Evolutionary conservation across 2,113 vertebrate species (phyloP).

Genomic region (Melanerpes aurifrons): DNA sequence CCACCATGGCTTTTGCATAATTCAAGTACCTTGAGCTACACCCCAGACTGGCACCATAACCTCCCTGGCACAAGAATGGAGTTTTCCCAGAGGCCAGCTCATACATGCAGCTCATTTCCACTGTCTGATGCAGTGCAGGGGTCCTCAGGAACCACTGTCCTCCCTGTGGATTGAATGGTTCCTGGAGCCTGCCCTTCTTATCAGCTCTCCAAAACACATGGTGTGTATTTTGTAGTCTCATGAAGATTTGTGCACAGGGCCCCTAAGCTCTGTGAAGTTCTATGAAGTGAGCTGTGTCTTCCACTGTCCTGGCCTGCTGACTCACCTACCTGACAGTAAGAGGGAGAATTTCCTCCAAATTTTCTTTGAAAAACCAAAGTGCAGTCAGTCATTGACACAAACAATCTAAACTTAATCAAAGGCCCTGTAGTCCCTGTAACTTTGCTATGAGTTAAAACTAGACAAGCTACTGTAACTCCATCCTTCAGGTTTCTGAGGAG

Average conservation of each 20-base stretch:
- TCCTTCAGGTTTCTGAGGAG: neutral
- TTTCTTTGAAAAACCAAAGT: neutral
- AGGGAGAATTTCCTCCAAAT: neutral
- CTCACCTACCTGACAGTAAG: neutral
- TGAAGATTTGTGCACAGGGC: neutral
- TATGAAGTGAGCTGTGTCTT: neutral
- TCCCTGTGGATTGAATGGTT: neutral
- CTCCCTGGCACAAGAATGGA: neutral
- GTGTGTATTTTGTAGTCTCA: neutral
- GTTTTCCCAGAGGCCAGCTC: neutral
- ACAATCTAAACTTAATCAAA: neutral
- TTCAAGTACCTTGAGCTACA: neutral
- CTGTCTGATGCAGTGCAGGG: fast-evolving
- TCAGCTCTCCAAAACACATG: neutral
- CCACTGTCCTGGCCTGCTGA: neutral
- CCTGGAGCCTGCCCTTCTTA: neutral
- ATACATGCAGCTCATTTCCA: neutral
- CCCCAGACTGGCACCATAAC: neutral
- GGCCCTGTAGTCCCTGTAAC: neutral
- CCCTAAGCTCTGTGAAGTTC: neutral
- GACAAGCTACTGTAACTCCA: neutral
- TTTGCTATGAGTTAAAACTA: slow-evolving; percentile 12
- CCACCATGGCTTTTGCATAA: neutral
- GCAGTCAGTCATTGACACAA: neutral
- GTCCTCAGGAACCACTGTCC: neutral